Percentiles rank a stretch among this genome's conserved stretches.
Conservation (phyloP, 2,113 vertebrate genomes). For the Malurus alboscapulatus region DNA sequence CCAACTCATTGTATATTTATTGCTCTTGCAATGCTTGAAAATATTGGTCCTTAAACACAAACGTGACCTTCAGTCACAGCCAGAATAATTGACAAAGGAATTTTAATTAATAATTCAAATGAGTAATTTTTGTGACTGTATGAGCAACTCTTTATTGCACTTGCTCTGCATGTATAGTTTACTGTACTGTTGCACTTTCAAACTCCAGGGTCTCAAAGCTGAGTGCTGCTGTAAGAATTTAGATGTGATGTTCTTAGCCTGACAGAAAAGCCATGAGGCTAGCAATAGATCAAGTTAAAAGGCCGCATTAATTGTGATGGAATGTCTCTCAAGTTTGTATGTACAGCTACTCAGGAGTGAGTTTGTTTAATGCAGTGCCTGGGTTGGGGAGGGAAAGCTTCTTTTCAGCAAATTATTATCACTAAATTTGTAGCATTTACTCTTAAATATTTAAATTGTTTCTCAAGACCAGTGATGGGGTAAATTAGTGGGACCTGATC, state of each 20-base stretch:
- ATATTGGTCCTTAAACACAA: background rate
- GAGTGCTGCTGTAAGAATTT: background rate
- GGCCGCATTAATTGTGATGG: background rate
- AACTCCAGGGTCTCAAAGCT: background rate
- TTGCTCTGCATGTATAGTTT: background rate
- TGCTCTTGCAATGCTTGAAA: background rate
- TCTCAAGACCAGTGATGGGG: background rate
- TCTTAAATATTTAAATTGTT: background rate
- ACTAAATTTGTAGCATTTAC: background rate
- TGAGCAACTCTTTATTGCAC: background rate
- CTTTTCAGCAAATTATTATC: background rate
- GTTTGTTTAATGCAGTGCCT: background rate
- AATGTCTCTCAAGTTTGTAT: background rate
- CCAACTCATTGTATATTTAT: no score
- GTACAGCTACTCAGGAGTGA: background rate
- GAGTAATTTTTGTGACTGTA: background rate
- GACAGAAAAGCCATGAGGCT: background rate
- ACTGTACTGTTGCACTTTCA: background rate
- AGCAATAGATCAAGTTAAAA: background rate
- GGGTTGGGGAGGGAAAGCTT: rapidly evolving
- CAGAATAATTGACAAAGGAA: background rate
- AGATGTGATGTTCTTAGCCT: background rate
- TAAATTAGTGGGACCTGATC: background rate
- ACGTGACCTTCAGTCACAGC: background rate
- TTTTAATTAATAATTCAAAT: background rate